Base-by-base conservation (phyloP, 1,140 invertebrate genomes). In the Bombus pyrosoma region DNA sequence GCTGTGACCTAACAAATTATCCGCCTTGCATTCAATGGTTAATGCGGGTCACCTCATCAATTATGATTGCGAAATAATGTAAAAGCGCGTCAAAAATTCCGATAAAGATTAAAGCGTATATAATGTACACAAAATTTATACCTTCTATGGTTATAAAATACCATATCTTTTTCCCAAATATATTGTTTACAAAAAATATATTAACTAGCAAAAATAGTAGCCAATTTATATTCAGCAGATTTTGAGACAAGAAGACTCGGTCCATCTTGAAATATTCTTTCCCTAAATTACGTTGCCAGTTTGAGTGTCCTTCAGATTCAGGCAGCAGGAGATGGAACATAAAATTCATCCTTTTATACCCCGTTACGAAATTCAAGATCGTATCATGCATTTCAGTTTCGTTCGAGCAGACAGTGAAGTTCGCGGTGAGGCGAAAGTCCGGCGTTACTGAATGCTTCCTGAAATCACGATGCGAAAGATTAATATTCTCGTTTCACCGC, bases 401-500 rank as follows among this genome's bases (percentile, higher is more conserved):
- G 73, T 83, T 53, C 15, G 2, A 25, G 22, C 8, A 18, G 37
- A 39, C 13, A 9, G 18, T 5, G 41, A 57, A 76, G 41, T 32
- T 53, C 25, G 59, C 13, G 34, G 4, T 2, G 18, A 22, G 13
- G 22, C 5, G 34, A 34, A 25, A 59, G 59, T 76, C 34, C 73
- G 71, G 39, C 15, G 39, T 77, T 64, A 32, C 57, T 34, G 81
- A 85, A 85, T 80, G 79, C 68, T 80, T 85, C 62, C 39, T 71
- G 77, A n/a, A 73, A 85, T 80, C 77, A 32, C 68, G 66, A 59
- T 39, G 39, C 41, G 77, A 85, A 85, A 73, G 77, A 85, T 85
- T 85, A 85, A 85, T 85, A 85, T 80, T 85, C 83, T 64, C 83
- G 77, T 80, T 85, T 84, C 66, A 37, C 69, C 43, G 39, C 34